phyloP scores from a whole-genome alignment of 2,888 invertebrate genomes.

The Trichopria drosophilae region DNA sequence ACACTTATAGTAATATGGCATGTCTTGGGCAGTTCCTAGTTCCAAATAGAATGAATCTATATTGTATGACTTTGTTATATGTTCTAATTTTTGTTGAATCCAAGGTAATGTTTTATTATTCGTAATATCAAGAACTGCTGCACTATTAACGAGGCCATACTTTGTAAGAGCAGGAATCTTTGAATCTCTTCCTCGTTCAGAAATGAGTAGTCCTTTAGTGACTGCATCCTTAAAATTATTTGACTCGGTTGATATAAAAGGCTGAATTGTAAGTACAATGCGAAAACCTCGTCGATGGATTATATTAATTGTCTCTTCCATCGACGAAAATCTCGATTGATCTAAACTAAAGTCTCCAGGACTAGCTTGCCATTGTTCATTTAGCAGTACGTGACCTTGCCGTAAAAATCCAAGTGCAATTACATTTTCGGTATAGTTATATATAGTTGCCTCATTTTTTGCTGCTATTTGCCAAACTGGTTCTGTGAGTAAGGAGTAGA shows the following conservation, averaged over 20 bases:
- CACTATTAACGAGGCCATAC: conserved; percentile 79
- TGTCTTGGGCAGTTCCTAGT: conserved; percentile 78
- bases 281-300: conserved; percentile 80
- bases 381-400: conserved; percentile 77
- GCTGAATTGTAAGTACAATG: conserved; percentile 86
- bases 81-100: conserved; percentile 74
- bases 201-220: conserved; percentile 72
- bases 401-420: conserved; percentile 77
- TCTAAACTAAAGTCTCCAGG: conserved; percentile 89
- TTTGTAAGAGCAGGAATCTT: conserved; percentile 78
- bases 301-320: conserved; percentile 78
- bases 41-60: conserved; percentile 86
- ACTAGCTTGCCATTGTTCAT: conserved; percentile 81
- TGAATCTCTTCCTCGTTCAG: conserved; percentile 77
- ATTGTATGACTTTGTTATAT: conserved; percentile 71
- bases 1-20: conserved; percentile 85
- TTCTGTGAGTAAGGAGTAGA: conserved; percentile 77
- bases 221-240: conserved; percentile 80
- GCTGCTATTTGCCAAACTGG: conserved; percentile 87
- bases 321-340: conserved; percentile 72
- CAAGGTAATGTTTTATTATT: conserved; percentile 80
- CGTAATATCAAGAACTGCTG: conserved; percentile 84
- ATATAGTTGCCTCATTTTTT: conserved; percentile 68
- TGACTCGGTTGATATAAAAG: conserved; percentile 86
- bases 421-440: conserved; percentile 82